Conservation (phyloP, 2,888 invertebrate species). For the Saturnia japonica region DNA sequence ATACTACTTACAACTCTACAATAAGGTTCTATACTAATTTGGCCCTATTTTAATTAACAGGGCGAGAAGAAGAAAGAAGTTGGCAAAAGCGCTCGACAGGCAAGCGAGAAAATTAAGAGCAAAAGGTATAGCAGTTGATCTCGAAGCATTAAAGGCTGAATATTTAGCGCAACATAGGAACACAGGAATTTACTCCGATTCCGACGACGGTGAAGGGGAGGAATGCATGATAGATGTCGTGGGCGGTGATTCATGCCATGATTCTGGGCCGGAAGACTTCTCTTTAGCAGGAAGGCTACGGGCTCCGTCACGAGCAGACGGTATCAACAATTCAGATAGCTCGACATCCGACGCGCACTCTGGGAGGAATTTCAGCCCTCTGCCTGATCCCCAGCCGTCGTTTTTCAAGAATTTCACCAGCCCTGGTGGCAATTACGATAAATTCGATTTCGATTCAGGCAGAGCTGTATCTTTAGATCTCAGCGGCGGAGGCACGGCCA, state of each 20-base stretch:
- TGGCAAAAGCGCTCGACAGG: constrained; percentile 94
- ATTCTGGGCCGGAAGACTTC: constrained; percentile 84
- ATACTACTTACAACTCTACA: constrained; percentile 23
- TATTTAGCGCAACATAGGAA: constrained; percentile 90
- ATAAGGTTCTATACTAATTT: constrained; percentile 79
- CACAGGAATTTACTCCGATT: constrained; percentile 82
- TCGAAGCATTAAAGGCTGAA: constrained; percentile 92
- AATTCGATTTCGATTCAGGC: constrained; percentile 78
- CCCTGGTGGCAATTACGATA: constrained; percentile 65
- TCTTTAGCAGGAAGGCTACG: constrained; percentile 82
- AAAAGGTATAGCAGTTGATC: constrained; percentile 94
- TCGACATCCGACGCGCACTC: constrained; percentile 77
- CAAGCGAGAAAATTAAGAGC: constrained; percentile 96
- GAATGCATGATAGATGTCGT: constrained; percentile 92
- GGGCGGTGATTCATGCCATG: constrained; percentile 89
- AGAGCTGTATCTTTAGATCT: constrained; percentile 78
- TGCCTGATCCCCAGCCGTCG: constrained; percentile 72
- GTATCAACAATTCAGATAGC: constrained; percentile 82
- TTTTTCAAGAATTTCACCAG: constrained; percentile 73
- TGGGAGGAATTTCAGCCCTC: constrained; percentile 71
- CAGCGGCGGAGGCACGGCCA: constrained; percentile 65
- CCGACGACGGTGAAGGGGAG: constrained; percentile 84
- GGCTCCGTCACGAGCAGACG: constrained; percentile 82
- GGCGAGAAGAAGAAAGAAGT: constrained; percentile 94
- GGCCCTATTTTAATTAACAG: constrained; percentile 80